A percentile compares a stretch with the other conserved stretches of the same genome.
Evolutionary conservation across 2,888 invertebrate genomes (phyloP).

Genomic region (Calliphora vomitoria): DNA sequence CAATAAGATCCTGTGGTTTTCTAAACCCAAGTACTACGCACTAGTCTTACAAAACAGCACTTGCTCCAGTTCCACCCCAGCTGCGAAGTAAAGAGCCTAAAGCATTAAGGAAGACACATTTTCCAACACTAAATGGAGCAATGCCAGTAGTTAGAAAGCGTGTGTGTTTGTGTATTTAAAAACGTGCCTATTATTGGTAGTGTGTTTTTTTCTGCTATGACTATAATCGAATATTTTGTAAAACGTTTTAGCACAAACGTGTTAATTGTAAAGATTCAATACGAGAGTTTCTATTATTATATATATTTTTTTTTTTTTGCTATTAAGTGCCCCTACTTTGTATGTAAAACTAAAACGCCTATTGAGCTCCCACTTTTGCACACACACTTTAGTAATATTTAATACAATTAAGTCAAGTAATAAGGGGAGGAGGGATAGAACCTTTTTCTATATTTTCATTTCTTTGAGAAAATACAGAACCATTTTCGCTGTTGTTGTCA

Average conservation of each 20-base stretch:
- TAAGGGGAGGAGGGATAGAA: neutral
- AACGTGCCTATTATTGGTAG: neutral
- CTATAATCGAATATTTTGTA: conserved; percentile 13
- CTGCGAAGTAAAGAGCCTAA: neutral
- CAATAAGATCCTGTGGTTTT: conserved; percentile 56
- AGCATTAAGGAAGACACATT: neutral
- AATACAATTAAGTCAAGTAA: conserved; percentile 7
- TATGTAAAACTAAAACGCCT: conserved; percentile 12
- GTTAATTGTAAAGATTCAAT: conserved; percentile 5
- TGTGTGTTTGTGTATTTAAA: neutral
- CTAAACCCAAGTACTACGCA: neutral
- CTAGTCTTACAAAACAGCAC: neutral
- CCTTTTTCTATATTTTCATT: conserved; percentile 5
- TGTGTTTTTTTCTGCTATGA: neutral
- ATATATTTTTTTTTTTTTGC: neutral
- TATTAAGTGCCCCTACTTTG: conserved; percentile 2
- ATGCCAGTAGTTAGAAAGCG: neutral
- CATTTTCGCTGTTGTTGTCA: neutral
- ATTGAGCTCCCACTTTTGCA: conserved; percentile 7
- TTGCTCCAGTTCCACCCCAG: conserved; percentile 4
- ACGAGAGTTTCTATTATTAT: neutral
- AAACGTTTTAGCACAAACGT: conserved; percentile 6
- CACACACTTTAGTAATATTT: neutral
- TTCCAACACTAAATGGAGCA: neutral
- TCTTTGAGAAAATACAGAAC: neutral